These are phyloP conservation scores for Pristionchus maxplancki DNA, from an alignment of 2,888 invertebrate genomes.

Conservation along the genomic window DNA sequence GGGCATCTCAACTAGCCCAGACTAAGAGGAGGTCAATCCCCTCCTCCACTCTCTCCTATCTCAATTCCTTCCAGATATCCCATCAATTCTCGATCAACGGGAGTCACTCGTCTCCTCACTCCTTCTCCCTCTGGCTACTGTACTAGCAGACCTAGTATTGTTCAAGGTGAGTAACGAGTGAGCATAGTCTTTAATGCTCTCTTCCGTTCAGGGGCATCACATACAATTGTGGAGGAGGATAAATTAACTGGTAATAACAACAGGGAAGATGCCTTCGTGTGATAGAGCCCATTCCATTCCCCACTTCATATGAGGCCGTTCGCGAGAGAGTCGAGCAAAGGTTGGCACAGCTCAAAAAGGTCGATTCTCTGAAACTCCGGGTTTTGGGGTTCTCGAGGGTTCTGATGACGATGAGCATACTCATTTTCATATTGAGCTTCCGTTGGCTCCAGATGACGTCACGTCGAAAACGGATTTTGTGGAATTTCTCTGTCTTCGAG, in stretches of 20 bases:
- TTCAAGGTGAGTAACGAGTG: neutral
- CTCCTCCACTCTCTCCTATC: neutral
- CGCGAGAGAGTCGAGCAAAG: too few species aligned
- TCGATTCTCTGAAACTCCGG: too few species aligned
- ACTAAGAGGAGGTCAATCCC: neutral
- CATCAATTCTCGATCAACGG: slow-evolving; percentile 12
- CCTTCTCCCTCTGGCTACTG: neutral
- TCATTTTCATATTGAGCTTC: too few species aligned
- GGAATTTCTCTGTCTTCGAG: too few species aligned
- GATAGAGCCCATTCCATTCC: neutral
- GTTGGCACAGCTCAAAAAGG: too few species aligned
- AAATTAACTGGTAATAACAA: neutral
- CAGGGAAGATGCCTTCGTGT: neutral
- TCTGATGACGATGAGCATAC: too few species aligned
- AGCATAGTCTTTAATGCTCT: neutral
- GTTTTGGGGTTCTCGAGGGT: too few species aligned
- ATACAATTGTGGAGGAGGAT: neutral
- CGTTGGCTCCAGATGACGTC: too few species aligned
- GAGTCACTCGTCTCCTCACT: neutral
- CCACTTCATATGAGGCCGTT: too few species aligned
- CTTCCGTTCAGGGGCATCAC: neutral
- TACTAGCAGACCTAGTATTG: slow-evolving; percentile 13
- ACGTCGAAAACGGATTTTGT: too few species aligned
- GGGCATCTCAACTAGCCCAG: neutral
- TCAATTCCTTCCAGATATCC: neutral